These are phyloP conservation scores for Galerucella nymphaeae DNA, from an alignment of 2,888 invertebrate species.

Conservation along the genomic window DNA sequence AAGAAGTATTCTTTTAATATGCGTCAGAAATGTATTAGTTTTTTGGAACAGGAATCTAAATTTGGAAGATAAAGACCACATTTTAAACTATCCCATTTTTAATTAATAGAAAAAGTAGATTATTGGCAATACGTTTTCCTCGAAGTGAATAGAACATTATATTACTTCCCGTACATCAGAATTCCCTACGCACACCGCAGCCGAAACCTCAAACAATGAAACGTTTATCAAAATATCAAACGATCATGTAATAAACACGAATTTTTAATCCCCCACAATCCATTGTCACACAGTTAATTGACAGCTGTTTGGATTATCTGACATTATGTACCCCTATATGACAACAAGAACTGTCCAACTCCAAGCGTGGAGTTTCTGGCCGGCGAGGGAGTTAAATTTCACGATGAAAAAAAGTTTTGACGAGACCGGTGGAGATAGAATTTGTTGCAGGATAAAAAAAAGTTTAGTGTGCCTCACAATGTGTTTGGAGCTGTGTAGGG, in stretches of 20 bases:
- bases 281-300: conserved; percentile 29
- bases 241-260: conserved; percentile 11
- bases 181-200: background rate
- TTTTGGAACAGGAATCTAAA: too few species aligned
- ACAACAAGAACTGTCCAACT: conserved; percentile 21
- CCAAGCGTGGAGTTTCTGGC: too few species aligned
- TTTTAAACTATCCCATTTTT: too few species aligned
- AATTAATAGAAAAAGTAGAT: background rate
- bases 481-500: too few species aligned
- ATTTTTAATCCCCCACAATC: conserved; percentile 23
- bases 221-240: conserved; percentile 13
- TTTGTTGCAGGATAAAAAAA: too few species aligned
- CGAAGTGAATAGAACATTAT: too few species aligned
- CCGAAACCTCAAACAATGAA: conserved; percentile 4
- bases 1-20: background rate
- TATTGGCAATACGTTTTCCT: background rate
- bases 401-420: too few species aligned
- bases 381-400: too few species aligned
- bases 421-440: too few species aligned
- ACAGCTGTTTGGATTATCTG: conserved; percentile 21
- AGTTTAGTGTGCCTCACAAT: too few species aligned
- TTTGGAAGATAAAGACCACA: too few species aligned
- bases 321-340: conserved; percentile 20
- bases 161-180: too few species aligned
- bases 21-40: background rate